Base-by-base conservation (phyloP, 2,888 invertebrate genomes). In the Acrocyrtus sp. region DNA sequence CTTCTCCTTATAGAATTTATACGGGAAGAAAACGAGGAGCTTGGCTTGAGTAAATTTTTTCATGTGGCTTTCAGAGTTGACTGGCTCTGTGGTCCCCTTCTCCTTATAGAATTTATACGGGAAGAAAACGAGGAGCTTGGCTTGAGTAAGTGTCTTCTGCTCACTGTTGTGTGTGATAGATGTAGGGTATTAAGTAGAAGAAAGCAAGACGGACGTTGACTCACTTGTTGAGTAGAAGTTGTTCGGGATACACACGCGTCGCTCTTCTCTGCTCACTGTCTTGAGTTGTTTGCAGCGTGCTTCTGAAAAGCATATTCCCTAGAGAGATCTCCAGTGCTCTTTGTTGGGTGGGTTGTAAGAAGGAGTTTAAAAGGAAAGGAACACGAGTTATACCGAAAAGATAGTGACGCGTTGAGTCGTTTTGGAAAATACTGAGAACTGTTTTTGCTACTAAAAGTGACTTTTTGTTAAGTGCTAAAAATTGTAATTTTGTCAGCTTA, bases 211-310 rank as follows among this genome's bases (percentile, higher is more conserved):
- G 70, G 63, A 62, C 70, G 57, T 63, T 70, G 57, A 70, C 70
- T 70, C 70, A 70, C 70, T 70, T 70, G 70, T 70, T 70, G 70
- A 70, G 70, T 62, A 57, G 70, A 62, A 61, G 21, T 50, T 63
- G 61, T 63, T 48, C 17, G 50, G 29, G 62, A 51, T 43, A 57
- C 56, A 61, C 69, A 70, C 57, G 57, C 29, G 45, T 63, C 45
- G 41, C 41, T 58, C 48, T 6, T 48, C 54, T 45, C 54, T 60
- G 60, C 51, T 58, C 29, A 47, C 51, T 39, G 27, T 34, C 26
- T 45, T 21, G 19, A 41, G 58, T 56, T 47, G 12, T 26, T 26
- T 56, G 56, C n/a, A 34, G 29, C 17, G 45, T 54, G 56, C n/a
- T n/a, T n/a, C n/a, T n/a, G n/a, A n/a, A n/a, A n/a, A n/a, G n/a